phyloP scores from a whole-genome alignment of 1,140 invertebrate species.

The Diabrotica virgifera region DNA sequence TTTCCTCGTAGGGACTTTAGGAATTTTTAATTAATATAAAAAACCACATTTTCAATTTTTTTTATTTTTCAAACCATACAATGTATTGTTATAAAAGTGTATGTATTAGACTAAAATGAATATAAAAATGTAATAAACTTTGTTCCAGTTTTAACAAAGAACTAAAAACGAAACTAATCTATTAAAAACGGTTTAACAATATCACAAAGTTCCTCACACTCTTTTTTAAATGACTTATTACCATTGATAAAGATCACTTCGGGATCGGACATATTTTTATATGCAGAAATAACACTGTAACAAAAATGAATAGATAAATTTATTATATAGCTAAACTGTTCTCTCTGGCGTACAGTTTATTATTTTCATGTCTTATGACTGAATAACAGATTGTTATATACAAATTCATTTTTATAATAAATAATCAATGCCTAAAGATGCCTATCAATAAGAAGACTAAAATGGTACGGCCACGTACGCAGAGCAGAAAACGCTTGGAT shows the following conservation, averaged over 20 bases:
- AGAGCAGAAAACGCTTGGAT: no score
- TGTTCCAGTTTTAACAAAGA: no score
- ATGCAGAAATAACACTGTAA: constrained; percentile 18
- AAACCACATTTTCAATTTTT: not conserved
- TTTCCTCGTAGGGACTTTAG: not conserved
- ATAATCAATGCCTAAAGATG: no score
- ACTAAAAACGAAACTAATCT: no score
- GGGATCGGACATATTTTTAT: constrained; percentile 14
- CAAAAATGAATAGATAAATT: not conserved
- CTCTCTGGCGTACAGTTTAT: no score
- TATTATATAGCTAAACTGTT: not conserved
- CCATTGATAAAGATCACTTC: constrained; percentile 6
- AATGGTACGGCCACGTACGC: no score
- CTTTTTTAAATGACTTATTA: constrained; percentile 1
- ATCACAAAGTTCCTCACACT: not conserved
- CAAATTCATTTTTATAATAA: no score
- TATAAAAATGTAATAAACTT: no score
- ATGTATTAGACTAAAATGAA: no score
- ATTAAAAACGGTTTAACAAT: no score
- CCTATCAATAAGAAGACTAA: no score
- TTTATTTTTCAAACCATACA: not conserved
- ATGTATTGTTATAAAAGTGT: not conserved
- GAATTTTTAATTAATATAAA: not conserved
- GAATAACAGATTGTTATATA: not conserved
- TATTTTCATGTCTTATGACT: no score